A percentile compares a stretch with the other conserved stretches of the same genome.
These are phyloP conservation scores for Oxygymnocypris stewartii DNA, from an alignment of 2,113 vertebrate genomes.

Conservation along the genomic window DNA sequence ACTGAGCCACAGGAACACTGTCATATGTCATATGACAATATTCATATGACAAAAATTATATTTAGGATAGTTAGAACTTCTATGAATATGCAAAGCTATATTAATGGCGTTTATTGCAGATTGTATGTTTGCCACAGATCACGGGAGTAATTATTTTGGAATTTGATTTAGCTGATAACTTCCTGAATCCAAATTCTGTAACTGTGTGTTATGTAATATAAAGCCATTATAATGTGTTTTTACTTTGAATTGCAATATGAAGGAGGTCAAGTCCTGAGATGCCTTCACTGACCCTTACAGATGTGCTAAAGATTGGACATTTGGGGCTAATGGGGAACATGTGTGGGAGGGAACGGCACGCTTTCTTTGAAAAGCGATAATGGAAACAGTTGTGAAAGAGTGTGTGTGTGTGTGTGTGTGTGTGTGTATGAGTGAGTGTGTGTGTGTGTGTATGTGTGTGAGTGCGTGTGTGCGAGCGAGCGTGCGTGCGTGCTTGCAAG, in stretches of 20 bases:
- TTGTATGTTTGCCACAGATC: background rate
- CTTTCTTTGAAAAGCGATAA: constrained; percentile 35
- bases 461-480: background rate
- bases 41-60: background rate
- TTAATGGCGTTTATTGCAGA: background rate
- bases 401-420: background rate
- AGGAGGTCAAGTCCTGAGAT: constrained; percentile 4
- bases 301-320: constrained; percentile 46
- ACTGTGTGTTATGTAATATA: background rate
- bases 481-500: background rate
- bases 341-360: constrained; percentile 43
- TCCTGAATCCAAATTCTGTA: background rate
- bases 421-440: background rate
- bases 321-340: constrained; percentile 49
- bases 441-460: background rate
- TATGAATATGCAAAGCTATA: background rate
- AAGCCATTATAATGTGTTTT: background rate
- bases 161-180: background rate
- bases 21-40: background rate
- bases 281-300: constrained; percentile 37
- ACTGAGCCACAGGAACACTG: too few relatives aligned
- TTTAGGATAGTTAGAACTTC: background rate
- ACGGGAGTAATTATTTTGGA: background rate
- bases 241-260: background rate
- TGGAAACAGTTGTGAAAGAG: constrained; percentile 36